These are phyloP conservation scores for Rhopalosiphum maidis DNA, from an alignment of 1,140 invertebrate species.

Conservation along the genomic window DNA sequence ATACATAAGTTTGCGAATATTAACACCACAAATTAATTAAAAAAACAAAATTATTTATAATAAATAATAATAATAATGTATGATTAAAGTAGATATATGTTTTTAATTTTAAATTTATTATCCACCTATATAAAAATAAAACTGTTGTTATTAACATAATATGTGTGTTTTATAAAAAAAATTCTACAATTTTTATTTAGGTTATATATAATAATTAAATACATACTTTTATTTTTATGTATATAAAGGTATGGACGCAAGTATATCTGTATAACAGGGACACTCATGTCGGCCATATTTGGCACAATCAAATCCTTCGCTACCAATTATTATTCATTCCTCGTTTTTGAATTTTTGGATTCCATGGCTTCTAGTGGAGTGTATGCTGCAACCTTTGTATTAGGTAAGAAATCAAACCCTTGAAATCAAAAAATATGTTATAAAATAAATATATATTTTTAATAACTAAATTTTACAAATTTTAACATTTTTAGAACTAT, in stretches of 20 bases:
- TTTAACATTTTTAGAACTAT: neutral
- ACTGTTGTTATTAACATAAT: neutral
- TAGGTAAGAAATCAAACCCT: constrained; percentile 64
- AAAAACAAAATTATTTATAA: no score
- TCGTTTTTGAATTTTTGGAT: constrained; percentile 68
- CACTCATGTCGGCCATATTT: constrained; percentile 67
- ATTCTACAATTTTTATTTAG: neutral
- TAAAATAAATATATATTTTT: neutral
- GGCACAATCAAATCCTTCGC: constrained; percentile 67
- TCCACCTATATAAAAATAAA: neutral
- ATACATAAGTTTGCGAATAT: no score
- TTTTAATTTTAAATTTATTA: neutral
- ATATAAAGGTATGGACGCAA: constrained; percentile 69
- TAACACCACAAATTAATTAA: no score
- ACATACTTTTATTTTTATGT: neutral
- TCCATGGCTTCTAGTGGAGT: constrained; percentile 69
- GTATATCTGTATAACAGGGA: constrained; percentile 66
- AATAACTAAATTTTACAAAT: neutral
- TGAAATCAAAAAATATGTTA: constrained; percentile 6
- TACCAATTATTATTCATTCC: constrained; percentile 67
- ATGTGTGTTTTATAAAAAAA: no score
- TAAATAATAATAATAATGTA: no score
- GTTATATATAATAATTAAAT: neutral
- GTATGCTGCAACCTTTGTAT: constrained; percentile 70
- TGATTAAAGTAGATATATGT: no score